Evolutionary conservation across 2,888 invertebrate species (phyloP).

Genomic region (Drosophila paramelanica): DNA sequence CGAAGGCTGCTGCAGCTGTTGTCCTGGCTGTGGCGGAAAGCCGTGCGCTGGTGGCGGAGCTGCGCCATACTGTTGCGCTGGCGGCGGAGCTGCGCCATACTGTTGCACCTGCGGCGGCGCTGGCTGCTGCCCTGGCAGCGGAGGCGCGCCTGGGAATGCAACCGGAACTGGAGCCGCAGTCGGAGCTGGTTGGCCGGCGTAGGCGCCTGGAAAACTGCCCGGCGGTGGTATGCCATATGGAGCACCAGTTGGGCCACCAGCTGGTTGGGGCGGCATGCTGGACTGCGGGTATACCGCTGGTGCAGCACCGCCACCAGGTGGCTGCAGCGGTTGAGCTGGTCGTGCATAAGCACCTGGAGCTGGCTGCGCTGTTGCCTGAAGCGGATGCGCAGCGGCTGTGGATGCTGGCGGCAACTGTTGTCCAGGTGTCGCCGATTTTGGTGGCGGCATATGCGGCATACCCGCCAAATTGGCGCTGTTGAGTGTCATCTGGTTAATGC

Average conservation of each 20-base stretch:
- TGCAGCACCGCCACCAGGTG: slow-evolving; percentile 3
- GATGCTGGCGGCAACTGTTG: slow-evolving; percentile 36
- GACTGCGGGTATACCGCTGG: slow-evolving; percentile 2
- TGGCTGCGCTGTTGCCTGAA: slow-evolving; percentile 12
- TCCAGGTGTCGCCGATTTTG: slow-evolving; percentile 56
- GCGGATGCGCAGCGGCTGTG: slow-evolving; percentile 29
- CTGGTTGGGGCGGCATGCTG: slow-evolving; percentile 20
- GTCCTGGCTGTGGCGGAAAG: slow-evolving; percentile 58
- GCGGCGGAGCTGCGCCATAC: slow-evolving; percentile 37
- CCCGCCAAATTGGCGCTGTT: slow-evolving; percentile 80
- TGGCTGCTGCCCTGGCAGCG: slow-evolving; percentile 50
- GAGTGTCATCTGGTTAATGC: slow-evolving; percentile 81
- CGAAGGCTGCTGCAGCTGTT: slow-evolving; percentile 40
- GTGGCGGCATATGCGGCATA: slow-evolving; percentile 84
- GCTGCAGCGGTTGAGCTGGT: slow-evolving; percentile 45
- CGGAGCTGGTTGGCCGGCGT: slow-evolving; percentile 31
- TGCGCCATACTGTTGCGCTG: slow-evolving; percentile 42
- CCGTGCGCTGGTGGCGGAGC: slow-evolving; percentile 22
- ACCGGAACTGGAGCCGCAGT: slow-evolving; percentile 2
- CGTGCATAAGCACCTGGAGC: slow-evolving; percentile 28
- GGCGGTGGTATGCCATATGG: slow-evolving; percentile 56
- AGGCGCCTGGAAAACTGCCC: slow-evolving; percentile 40
- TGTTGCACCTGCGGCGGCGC: slow-evolving; percentile 28
- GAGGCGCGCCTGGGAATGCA: slow-evolving; percentile 39
- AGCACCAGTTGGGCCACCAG: slow-evolving; percentile 40